Base-by-base conservation (phyloP, 2,797 vertebrate species). In the Neosilurus hyrtlii region DNA sequence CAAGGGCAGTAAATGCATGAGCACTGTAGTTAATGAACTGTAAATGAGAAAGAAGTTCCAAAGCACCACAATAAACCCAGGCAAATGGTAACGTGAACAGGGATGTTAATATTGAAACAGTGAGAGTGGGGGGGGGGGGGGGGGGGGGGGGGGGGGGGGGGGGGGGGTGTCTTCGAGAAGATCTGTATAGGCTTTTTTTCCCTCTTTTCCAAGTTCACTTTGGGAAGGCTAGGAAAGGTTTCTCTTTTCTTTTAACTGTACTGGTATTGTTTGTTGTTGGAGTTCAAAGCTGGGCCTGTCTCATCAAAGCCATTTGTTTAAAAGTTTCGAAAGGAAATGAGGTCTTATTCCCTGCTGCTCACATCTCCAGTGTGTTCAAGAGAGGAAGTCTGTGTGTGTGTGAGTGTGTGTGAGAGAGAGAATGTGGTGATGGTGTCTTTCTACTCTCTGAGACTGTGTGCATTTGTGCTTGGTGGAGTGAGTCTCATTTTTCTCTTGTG, bases 251-350 rank as follows among this genome's bases (percentile, higher is more conserved):
- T 81, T 85, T 91, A 91, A 90, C 87, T 89, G 91, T 87, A 84
- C 86, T 89, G 88, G 91, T 92, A 90, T 91, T 94, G 91, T 94
- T 94, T 94, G 90, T 92, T 93, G 91, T 89, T 90, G 83, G 87
- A 93, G 91, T 93, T 93, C 91, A 94, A 92, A 94, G 93, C 92
- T 82, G 90, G 83, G 90, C 87, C 86, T 49, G 82, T 89, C 90
- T 91, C 92, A 93, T 93, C 90, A 92, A 91, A 93, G 89, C 88
- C 89, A 88, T 88, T 88, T 88, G 90, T 91, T 91, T 91, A 80
- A 89, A 89, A 86, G 89, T 90, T 90, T 87, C 84, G 90, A 90
- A 90, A 92, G 92, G 93, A 94, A 94, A 93, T 93, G 81, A 93
- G 91, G 89, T 91, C 81, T 91, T 90, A 90, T 87, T 83, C 87